Conservation (phyloP, 2,113 vertebrate genomes). For the Ammodramus savannarum region DNA sequence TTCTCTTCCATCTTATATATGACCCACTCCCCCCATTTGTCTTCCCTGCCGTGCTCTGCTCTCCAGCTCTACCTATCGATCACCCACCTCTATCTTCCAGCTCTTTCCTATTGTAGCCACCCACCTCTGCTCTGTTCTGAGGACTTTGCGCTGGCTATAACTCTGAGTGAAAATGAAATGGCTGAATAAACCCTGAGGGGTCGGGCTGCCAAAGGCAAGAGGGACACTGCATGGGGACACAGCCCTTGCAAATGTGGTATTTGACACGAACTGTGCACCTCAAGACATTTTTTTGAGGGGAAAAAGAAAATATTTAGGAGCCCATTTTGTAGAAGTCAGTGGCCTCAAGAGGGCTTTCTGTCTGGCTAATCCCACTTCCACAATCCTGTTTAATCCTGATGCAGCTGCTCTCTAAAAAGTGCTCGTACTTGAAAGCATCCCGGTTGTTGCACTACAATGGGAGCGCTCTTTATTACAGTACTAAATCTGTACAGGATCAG, state of each 20-base stretch:
- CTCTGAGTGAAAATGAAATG: not conserved
- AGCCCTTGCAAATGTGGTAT: not conserved
- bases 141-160: not conserved
- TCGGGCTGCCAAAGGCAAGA: not conserved
- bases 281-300: not conserved
- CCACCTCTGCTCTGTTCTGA: not conserved
- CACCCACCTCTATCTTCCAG: not conserved
- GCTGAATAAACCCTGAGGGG: not conserved
- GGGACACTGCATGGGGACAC: not conserved
- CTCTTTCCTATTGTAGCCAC: not conserved
- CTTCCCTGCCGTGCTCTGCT: not conserved
- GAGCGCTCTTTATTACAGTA: slow-evolving; percentile 48
- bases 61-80: slow-evolving; percentile 18
- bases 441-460: slow-evolving; percentile 57
- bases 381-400: slow-evolving; percentile 65
- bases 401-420: slow-evolving; percentile 64
- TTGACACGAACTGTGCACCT: not conserved
- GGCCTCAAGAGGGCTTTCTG: slow-evolving; percentile 27
- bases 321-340: slow-evolving; percentile 15
- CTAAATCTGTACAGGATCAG: slow-evolving; percentile 54
- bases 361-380: slow-evolving; percentile 38
- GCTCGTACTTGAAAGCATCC: slow-evolving; percentile 62
- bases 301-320: not conserved
- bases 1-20: slow-evolving; percentile 52
- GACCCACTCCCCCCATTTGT: slow-evolving; percentile 21